Conservation (phyloP, 2,888 invertebrate species). For the Anoncus sp. region DNA sequence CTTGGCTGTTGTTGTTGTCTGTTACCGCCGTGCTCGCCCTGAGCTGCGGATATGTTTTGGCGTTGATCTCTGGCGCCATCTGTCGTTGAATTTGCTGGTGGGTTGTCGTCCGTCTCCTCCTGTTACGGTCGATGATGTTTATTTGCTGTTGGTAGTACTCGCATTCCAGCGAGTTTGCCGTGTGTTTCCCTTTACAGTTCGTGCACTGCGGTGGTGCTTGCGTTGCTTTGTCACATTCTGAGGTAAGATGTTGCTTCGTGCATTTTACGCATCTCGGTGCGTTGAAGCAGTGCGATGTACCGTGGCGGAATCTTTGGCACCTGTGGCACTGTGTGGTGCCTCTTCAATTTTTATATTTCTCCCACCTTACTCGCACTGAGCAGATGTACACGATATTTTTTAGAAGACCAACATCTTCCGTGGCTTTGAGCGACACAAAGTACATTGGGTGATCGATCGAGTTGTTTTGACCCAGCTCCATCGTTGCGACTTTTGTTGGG, state of each 20-base stretch:
- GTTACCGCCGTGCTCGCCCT: too few species aligned
- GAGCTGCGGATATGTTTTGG: too few species aligned
- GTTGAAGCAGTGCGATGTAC: constrained; percentile 20
- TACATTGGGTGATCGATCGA: constrained; percentile 6
- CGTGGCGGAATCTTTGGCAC: constrained; percentile 56
- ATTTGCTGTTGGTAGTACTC: not conserved
- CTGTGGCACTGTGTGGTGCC: constrained; percentile 55
- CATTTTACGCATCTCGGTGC: constrained; percentile 43
- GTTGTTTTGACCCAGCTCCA: not conserved
- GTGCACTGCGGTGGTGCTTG: constrained; percentile 14
- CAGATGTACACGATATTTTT: constrained; percentile 27
- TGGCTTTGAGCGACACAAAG: constrained; percentile 4
- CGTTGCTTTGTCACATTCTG: constrained; percentile 1
- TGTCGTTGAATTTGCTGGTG: not conserved
- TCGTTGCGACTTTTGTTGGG: not conserved
- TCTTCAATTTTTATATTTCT: constrained; percentile 53
- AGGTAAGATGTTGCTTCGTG: constrained; percentile 1
- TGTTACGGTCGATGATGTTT: not conserved
- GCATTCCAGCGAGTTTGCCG: constrained; percentile 28
- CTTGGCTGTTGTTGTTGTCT: too few species aligned
- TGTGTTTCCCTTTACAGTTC: constrained; percentile 18
- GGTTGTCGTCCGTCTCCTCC: not conserved
- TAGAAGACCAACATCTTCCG: not conserved
- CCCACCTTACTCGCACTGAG: constrained; percentile 43
- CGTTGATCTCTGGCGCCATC: too few species aligned